Base-by-base conservation (phyloP, 1,140 invertebrate genomes). In the Arion vulgaris region DNA sequence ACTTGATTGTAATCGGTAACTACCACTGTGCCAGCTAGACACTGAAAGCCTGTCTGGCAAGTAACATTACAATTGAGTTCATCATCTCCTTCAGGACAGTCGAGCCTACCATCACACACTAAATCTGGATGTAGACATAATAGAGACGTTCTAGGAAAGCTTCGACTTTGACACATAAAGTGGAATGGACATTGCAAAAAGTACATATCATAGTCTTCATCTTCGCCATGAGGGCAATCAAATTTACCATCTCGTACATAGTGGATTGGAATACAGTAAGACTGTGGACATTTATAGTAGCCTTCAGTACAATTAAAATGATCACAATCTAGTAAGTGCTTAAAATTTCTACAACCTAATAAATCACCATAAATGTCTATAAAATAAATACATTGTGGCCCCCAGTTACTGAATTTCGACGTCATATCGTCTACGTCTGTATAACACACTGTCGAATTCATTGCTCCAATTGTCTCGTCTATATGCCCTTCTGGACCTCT, bases 361-460 rank as follows among this genome's bases (percentile, higher is more conserved):
- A 28, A 19, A n/a, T 74, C 72, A 28, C 34, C n/a, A 28, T 17
- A 74, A 28, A 28, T 28, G 72, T 74, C 72, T 28, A 45, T 74
- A 26, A 74, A 15, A 49, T 74, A 74, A 4, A 74, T n/a, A 28
- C 72, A 74, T 69, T 62, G 38, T 23, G 77, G 77, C 1, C 45
- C 77, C 77, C 77, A 80, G 51, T 77, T 77, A n/a, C 28, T 77
- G 75, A 41, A 13, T 7, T 23, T 77, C 0, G 49, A 5, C 11
- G 75, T 34, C 5, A 28, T 28, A 15, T 74, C 13, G 4, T 41
- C n/a, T 36, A 36, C 5, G 7, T 62, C 32, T 26, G 28, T 7
- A 34, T 77, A 62, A 45, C 75, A 77, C 1, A 28, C 7, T 9
- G 51, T 62, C 1, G 49, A 5, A 5, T 53, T 51, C 32, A 77